A percentile compares a stretch with the other conserved stretches of the same genome.
Evolutionary conservation across 2,797 vertebrate genomes (phyloP).

Genomic region (Numenius phaeopus): DNA sequence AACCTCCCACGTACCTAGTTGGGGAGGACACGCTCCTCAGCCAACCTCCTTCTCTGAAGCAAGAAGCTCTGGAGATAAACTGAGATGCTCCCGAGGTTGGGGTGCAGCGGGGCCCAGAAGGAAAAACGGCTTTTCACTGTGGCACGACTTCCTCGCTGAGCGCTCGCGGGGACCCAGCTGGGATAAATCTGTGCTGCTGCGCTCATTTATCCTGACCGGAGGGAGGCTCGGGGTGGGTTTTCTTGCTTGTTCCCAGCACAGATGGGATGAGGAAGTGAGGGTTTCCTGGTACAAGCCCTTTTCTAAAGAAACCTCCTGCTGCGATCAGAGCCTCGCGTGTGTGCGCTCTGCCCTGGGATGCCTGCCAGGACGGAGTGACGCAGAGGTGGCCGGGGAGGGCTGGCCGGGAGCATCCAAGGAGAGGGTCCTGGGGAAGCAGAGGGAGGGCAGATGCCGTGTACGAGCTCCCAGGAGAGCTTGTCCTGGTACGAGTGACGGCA

Average conservation of each 20-base stretch:
- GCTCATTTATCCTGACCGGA: not conserved
- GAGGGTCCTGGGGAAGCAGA: not conserved
- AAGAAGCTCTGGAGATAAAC: not conserved
- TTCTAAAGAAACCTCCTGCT: not conserved
- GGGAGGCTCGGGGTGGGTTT: not conserved
- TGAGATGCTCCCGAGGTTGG: not conserved
- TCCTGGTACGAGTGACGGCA: not conserved
- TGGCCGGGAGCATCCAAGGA: not conserved
- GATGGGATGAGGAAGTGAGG: not conserved
- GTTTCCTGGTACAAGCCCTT: not conserved
- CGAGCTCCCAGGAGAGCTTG: not conserved
- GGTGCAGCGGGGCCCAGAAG: not conserved
- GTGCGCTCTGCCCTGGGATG: not conserved
- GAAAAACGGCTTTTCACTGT: rapidly evolving
- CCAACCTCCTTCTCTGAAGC: not conserved
- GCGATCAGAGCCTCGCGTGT: not conserved
- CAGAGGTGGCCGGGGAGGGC: not conserved
- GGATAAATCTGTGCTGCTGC: not conserved
- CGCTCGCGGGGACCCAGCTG: not conserved
- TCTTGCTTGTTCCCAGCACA: not conserved
- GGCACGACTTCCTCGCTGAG: not conserved
- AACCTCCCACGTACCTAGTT: rapidly evolving
- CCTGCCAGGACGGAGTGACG: not conserved
- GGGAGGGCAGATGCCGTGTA: not conserved
- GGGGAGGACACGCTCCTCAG: rapidly evolving